Conservation (phyloP, 2,888 invertebrate species). For the Hetaerina titia region DNA sequence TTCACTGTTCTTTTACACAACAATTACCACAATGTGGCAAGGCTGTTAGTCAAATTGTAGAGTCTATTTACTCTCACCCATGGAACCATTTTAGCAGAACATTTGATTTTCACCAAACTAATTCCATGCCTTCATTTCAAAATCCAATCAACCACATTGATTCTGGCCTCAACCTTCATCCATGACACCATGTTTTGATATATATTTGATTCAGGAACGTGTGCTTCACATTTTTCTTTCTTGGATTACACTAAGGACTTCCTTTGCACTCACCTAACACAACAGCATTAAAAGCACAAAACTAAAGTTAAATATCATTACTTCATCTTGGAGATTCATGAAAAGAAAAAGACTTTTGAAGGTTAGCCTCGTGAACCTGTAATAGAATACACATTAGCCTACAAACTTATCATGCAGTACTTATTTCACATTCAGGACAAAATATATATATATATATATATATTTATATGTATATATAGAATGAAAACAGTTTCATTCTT, state of each 20-base stretch:
- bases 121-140: neutral
- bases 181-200: constrained; percentile 5
- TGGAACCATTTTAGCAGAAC: neutral
- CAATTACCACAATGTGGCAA: neutral
- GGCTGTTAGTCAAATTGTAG: neutral
- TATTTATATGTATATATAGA: neutral
- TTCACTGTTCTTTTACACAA: neutral
- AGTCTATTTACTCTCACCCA: neutral
- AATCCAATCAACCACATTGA: neutral
- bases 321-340: constrained; percentile 7
- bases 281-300: constrained; percentile 41
- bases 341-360: neutral
- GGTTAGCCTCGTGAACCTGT: neutral
- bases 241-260: neutral
- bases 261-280: constrained; percentile 22
- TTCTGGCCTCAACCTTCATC: neutral
- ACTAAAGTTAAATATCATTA: neutral
- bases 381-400: constrained; percentile 2
- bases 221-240: neutral
- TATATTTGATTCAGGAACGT: constrained; percentile 15
- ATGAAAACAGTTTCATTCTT: neutral
- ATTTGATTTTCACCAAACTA: neutral
- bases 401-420: constrained; percentile 2
- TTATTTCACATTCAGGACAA: constrained; percentile 19
- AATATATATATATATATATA: neutral